Evolutionary conservation across 2,888 invertebrate species (phyloP), one percentile per base, ranked within the genome.

Genomic region (Drosophila histrio): DNA sequence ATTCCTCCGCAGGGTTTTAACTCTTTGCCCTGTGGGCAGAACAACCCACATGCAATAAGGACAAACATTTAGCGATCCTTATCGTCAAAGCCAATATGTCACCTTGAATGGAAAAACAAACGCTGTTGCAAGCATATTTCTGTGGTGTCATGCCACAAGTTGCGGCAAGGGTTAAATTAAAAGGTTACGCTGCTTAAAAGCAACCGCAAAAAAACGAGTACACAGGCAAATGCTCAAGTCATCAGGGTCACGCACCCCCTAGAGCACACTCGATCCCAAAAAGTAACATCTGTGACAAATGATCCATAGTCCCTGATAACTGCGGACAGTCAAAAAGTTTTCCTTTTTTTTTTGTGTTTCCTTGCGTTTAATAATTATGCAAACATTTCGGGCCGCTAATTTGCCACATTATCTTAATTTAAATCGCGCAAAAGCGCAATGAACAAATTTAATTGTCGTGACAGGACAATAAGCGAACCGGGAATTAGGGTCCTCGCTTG

Each of bases 281-380:
- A 57, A 56, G 60, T 78, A 89, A 90, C 90, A 90, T 90, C 90
- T 90, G 90, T 89, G 90, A 89, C 81, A 80, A 89, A 88, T 85
- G 90, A 90, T 90, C 86, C 73, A 72, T 80, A 79, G 67, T 61
- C 63, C 70, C 79, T 77, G 90, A 90, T 90, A 90, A 84, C 52
- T 9, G 30, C 52, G 67, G 74, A 67, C 84, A 76, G 76, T 78
- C 60, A 61, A 84, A 77, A 61, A 58, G n/a, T 63, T 34, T 54
- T 24, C 39, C 24, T 26, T 28, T 28, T 36, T n/a, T 26, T 8
- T 52, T 38, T 24, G 1, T 26, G 24, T 2, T 26, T 41, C 9
- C 17, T 30, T 26, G 17, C 49, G 63, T 77, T 69, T 46, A 44
- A 79, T 83, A 83, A 85, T 85, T 86, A 86, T 86, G 83, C 81